A percentile compares a stretch with the other conserved stretches of the same genome.
Evolutionary conservation across 2,888 invertebrate genomes (phyloP).

Genomic region (Stenodema calcarata): DNA sequence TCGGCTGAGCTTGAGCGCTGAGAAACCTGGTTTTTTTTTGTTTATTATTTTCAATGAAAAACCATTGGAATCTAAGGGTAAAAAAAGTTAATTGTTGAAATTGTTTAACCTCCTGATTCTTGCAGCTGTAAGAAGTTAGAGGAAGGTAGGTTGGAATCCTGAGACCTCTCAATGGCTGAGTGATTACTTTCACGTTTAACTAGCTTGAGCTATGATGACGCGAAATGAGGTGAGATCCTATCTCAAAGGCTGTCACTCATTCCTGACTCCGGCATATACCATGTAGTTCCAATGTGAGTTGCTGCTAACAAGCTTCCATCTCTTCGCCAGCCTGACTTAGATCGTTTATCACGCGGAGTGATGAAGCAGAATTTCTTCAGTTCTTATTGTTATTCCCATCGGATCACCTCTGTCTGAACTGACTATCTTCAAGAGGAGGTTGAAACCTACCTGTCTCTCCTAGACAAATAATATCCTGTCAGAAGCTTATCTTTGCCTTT

Average conservation of each 20-base stretch:
- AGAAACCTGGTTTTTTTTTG: not conserved
- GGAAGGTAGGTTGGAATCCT: too few species aligned
- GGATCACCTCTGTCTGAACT: not conserved
- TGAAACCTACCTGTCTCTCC: not conserved
- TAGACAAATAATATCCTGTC: conserved; percentile 7
- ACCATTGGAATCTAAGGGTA: too few species aligned
- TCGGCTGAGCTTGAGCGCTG: not conserved
- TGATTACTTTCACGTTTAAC: too few species aligned
- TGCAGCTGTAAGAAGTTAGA: too few species aligned
- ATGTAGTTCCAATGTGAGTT: not conserved
- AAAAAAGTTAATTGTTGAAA: too few species aligned
- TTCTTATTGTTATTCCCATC: not conserved
- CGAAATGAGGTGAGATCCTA: not conserved
- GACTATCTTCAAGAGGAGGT: not conserved
- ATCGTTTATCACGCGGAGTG: conserved; percentile 7
- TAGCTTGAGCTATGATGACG: not conserved
- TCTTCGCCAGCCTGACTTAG: not conserved
- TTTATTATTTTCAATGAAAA: too few species aligned
- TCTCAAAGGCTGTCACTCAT: not conserved
- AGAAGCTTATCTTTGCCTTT: not conserved
- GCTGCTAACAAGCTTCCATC: not conserved
- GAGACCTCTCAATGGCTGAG: too few species aligned
- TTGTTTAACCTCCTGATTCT: too few species aligned
- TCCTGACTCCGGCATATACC: not conserved
- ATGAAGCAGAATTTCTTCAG: conserved; percentile 1